Base-by-base conservation (phyloP, 2,797 vertebrate species). In the Typhlichthys eigenmanni region DNA sequence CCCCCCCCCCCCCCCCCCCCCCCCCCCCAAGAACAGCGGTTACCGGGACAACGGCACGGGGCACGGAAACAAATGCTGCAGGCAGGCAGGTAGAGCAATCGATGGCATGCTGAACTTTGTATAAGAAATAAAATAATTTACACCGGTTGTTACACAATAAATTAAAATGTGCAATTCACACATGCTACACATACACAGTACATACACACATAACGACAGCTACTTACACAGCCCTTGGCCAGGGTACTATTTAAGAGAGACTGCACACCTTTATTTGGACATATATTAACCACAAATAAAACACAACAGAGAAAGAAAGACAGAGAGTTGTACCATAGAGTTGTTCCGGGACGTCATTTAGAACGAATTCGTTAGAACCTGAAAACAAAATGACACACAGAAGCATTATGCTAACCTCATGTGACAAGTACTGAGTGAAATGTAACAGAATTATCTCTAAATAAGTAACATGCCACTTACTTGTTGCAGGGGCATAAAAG, bases 261-360 rank as follows among this genome's bases (percentile, higher is more conserved):
- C 19, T 14, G 13, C 24, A 32, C 3, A 38, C 47, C 45, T 52
- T n/a, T 5, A 6, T 6, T 38, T 38, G 34, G 34, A 38, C 34
- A 38, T 13, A n/a, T 6, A 34, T 60, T 2, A 12, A 53, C 43
- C 17, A 55, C 50, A 12, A 17, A 29, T 48, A 58, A 4, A n/a
- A 58, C 4, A 14, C 5, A 10, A 2, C 24, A 2, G 4, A 46
- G 16, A 59, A 48, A 2, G 29, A 32, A 52, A 38, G 14, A 5
- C n/a, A 19, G 45, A 1, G n/a, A 16, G 16, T 2, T 89, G 82
- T 60, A 93, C 92, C 92, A 61, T 86, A 77, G 61, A 92, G 91
- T 64, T 91, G 87, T n/a, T 91, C 91, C 24, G 86, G 80, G 53
- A 85, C 56, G 68, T 80, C 84, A 17, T 87, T 85, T 1, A 86